These are phyloP conservation scores for Tauraco hartlaubi DNA, from an alignment of 2,797 vertebrate species.

Conservation along the genomic window DNA sequence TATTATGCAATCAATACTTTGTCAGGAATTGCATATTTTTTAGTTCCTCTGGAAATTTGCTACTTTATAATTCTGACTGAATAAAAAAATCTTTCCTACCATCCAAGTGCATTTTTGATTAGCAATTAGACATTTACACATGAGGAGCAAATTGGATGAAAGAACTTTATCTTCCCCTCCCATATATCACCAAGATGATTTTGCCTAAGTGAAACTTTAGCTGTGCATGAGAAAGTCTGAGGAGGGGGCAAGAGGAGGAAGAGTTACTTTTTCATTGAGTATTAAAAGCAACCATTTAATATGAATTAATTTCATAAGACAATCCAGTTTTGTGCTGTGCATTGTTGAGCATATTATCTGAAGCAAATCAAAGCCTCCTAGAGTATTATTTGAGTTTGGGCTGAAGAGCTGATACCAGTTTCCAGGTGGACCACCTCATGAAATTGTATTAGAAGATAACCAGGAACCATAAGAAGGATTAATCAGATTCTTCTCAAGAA, in stretches of 20 bases:
- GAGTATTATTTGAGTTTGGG: neutral
- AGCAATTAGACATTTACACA: neutral
- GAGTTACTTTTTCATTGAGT: neutral
- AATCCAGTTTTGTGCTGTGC: neutral
- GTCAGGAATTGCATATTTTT: constrained; percentile 50
- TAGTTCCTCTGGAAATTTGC: constrained; percentile 17
- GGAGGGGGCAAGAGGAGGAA: too few species aligned
- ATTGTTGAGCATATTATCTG: neutral
- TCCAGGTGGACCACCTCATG: neutral
- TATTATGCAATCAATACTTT: constrained; percentile 56
- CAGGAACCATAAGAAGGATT: neutral
- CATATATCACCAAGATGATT: neutral
- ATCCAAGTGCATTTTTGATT: constrained; percentile 4
- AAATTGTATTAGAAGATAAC: neutral
- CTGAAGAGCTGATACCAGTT: neutral
- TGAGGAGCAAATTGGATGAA: neutral
- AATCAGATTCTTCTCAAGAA: constrained; percentile 15
- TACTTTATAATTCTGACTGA: neutral
- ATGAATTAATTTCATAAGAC: neutral
- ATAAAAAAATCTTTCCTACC: neutral
- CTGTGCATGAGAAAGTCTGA: neutral
- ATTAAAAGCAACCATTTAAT: neutral
- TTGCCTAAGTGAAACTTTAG: neutral
- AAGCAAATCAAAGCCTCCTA: neutral
- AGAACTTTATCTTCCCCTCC: neutral